Conservation (phyloP, 2,113 vertebrate species). For the Epinephelus moara region DNA sequence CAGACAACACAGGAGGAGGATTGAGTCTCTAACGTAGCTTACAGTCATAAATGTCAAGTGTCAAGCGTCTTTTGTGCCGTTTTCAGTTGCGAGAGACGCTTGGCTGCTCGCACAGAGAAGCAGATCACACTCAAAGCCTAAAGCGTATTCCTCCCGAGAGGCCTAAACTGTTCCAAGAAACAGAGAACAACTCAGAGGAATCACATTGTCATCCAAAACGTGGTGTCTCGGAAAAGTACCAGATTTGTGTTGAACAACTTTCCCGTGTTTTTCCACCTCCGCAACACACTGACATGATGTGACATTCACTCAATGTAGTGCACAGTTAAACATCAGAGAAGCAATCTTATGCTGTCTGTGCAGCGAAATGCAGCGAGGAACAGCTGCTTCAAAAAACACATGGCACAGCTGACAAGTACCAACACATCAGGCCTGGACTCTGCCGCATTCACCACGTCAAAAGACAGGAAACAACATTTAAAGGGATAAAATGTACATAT, state of each 20-base stretch:
- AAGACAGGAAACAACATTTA: neutral
- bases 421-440: neutral
- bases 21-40: conserved; percentile 1
- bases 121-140: neutral
- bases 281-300: neutral
- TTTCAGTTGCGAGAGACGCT: conserved; percentile 2
- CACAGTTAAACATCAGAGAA: neutral
- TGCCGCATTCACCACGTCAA: neutral
- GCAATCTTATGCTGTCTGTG: neutral
- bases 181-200: neutral
- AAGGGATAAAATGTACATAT: neutral
- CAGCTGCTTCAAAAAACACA: conserved; percentile 1
- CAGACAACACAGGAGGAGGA: neutral
- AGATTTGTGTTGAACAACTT: neutral
- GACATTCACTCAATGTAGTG: neutral
- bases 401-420: neutral
- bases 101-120: neutral
- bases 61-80: neutral
- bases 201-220: neutral
- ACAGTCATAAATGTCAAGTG: conserved; percentile 17
- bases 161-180: too few relatives aligned
- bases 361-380: neutral
- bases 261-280: neutral
- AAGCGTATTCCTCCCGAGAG: neutral
- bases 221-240: neutral